These are phyloP conservation scores for Sebastes fasciatus DNA, from an alignment of 2,113 vertebrate genomes.

Conservation along the genomic window DNA sequence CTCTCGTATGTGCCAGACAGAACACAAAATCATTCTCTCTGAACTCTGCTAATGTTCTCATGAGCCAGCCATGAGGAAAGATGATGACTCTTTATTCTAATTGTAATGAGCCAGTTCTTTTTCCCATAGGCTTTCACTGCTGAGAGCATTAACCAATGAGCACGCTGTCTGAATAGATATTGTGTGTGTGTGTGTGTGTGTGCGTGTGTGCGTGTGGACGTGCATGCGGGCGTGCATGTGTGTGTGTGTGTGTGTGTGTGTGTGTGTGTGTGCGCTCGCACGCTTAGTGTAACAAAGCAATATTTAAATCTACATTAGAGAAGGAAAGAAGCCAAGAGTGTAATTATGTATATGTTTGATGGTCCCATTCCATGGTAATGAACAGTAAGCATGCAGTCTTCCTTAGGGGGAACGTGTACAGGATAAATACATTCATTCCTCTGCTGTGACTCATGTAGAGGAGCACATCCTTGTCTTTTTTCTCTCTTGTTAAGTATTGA, in stretches of 20 bases:
- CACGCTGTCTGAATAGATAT: neutral
- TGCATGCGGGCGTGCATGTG: neutral
- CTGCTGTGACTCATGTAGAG: neutral
- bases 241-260: neutral
- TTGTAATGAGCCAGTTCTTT: conserved; percentile 30
- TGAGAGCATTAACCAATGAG: conserved; percentile 30
- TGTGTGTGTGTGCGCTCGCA: neutral
- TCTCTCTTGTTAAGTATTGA: neutral
- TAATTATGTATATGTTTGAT: conserved; percentile 64
- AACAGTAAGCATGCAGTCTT: conserved; percentile 48
- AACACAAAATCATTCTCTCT: conserved; percentile 9
- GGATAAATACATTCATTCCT: conserved; percentile 25
- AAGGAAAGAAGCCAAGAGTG: conserved; percentile 35
- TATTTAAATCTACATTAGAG: conserved; percentile 65
- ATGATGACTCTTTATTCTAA: conserved; percentile 34
- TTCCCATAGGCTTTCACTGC: conserved; percentile 30
- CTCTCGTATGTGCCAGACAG: conserved; percentile 1
- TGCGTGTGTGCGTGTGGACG: neutral
- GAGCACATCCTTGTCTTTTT: neutral
- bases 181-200: no score
- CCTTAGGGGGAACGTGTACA: conserved; percentile 36
- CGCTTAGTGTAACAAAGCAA: conserved; percentile 33
- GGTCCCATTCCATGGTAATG: conserved; percentile 75
- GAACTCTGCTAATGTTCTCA: conserved; percentile 31
- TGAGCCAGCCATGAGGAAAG: conserved; percentile 29